Base-by-base conservation (phyloP, 2,888 invertebrate species). In the Phytoseiulus persimilis region DNA sequence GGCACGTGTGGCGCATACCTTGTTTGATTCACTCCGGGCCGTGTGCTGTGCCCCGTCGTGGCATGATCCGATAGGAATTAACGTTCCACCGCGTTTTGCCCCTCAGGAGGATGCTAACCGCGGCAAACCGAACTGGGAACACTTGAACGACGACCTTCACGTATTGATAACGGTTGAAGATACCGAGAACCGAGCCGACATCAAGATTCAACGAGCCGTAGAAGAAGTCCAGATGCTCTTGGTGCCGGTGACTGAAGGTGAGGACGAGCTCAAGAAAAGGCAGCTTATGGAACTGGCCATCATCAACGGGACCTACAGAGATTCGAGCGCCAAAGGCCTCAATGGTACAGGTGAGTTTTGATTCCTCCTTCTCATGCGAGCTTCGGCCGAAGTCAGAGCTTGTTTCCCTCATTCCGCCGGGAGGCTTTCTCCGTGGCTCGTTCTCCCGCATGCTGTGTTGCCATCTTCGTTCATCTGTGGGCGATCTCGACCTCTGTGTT, bases 121-220 rank as follows among this genome's bases (percentile, higher is more conserved):
- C 93, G 99, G 99, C 91, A 99, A 99, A 94, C 98, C 99, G 91
- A 99, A 99, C 94, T 99, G 99, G 99, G 99, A 99, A 93, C 99
- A 99, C 93, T 94, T 99, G 93, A 98, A 97, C 92, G 99, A 99
- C 93, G 99, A 99, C 92, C 95, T 99, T 90, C 99, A 99, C 94
- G 99, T 99, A 91, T 94, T 99, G 92, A 96, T 99, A 92, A 99
- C 98, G 91, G 99, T 99, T 45, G 99, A 99, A 94, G 99, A 99
- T 93, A 97, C 98, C 91, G 96, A 98, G 93, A 98, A 99, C 94
- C 95, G 99, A 92, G 98, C 98, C 91, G 96, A 96, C 93, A 94
- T 98, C 91, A 99, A 99, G 94, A 94, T 99, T 92, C 95, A 96
- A 92, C 95, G 98, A 92, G 99, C 99, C 89, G 97, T 98, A 87